Evolutionary conservation across 2,888 invertebrate species (phyloP).

Genomic region (Caenorhabditis uteleia): DNA sequence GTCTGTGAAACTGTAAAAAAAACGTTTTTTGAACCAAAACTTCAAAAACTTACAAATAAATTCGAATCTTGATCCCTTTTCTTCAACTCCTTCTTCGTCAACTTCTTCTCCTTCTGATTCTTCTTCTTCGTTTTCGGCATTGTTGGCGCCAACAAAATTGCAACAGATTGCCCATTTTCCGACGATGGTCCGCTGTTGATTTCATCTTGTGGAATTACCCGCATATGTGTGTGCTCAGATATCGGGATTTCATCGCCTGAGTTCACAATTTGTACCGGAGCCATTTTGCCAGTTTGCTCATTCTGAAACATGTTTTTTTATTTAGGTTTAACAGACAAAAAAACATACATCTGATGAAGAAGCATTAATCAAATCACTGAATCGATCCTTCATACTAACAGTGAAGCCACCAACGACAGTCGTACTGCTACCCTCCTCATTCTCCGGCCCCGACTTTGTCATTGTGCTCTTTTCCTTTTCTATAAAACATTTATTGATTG

Average conservation of each 20-base stretch:
- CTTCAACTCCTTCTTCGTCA: slow-evolving; percentile 26
- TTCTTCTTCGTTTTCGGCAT: slow-evolving; percentile 3
- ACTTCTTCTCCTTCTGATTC: slow-evolving; percentile 16
- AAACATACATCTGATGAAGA: no score
- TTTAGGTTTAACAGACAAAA: no score
- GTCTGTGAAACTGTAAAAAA: slow-evolving; percentile 9
- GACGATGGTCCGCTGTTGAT: no score
- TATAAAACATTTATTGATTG: slow-evolving; percentile 2
- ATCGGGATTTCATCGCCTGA: no score
- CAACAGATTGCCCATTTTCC: neutral
- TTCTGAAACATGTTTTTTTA: slow-evolving; percentile 1
- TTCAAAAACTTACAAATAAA: no score
- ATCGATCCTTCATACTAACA: slow-evolving; percentile 9
- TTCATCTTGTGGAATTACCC: no score
- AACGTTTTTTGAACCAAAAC: neutral
- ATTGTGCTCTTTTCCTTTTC: slow-evolving; percentile 31
- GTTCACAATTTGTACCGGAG: no score
- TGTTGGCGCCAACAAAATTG: neutral
- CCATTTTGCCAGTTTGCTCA: no score
- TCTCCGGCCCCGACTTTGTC: slow-evolving; percentile 11
- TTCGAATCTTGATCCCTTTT: slow-evolving; percentile 7
- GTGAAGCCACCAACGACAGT: neutral
- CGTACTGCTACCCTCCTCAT: neutral
- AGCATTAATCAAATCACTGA: no score
- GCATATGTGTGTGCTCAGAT: neutral